phyloP scores from a whole-genome alignment of 2,797 vertebrate genomes.

The Decapterus maruadsi region DNA sequence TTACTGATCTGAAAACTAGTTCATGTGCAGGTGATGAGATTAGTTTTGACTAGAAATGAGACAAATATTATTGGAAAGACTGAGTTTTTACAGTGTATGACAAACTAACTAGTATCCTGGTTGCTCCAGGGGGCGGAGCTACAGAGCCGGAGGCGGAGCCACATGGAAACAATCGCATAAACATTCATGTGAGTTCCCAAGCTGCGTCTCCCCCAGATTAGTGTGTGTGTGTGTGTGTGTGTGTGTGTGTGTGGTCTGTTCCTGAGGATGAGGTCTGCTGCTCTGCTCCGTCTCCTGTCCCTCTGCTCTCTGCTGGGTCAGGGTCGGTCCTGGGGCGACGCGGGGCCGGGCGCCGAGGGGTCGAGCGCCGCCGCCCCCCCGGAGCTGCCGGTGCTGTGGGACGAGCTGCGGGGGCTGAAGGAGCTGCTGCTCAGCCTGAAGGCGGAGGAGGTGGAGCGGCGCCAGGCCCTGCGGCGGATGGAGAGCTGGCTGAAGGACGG shows the following conservation, averaged over 20 bases:
- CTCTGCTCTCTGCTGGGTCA: not conserved
- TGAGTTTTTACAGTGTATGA: no score
- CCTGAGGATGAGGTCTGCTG: constrained; percentile 44
- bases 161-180: no score
- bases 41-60: no score
- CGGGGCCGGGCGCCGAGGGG: no score
- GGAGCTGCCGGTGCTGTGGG: constrained; percentile 29
- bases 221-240: not conserved
- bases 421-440: constrained; percentile 70
- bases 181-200: no score
- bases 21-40: no score
- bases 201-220: constrained; percentile 10
- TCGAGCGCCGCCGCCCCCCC: no score
- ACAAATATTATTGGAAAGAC: no score
- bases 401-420: constrained; percentile 68
- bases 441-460: constrained; percentile 49
- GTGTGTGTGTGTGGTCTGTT: not conserved
- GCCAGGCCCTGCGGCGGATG: constrained; percentile 49
- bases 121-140: no score
- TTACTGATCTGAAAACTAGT: no score
- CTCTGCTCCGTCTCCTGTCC: constrained; percentile 39
- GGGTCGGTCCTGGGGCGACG: not conserved
- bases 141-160: not conserved
- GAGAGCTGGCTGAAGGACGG: constrained; percentile 68
- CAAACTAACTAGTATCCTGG: no score